phyloP scores from a whole-genome alignment of 2,888 invertebrate genomes.

The Drosophila lutescens region DNA sequence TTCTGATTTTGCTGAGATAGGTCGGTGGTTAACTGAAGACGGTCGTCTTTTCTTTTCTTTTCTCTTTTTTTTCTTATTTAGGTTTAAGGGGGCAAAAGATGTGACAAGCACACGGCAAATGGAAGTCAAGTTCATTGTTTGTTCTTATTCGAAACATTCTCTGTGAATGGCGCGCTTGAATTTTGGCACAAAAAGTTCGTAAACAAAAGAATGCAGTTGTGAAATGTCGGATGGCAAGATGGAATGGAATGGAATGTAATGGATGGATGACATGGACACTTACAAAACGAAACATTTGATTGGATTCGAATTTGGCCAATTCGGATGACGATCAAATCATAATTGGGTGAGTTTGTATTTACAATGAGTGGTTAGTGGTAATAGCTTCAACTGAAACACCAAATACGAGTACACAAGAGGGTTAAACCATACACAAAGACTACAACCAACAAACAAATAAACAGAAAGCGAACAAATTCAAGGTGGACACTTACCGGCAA shows the following conservation, averaged over 20 bases:
- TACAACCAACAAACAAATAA: conserved; percentile 48
- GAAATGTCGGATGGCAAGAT: conserved; percentile 17
- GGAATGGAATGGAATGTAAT: conserved; percentile 8
- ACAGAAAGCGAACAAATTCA: conserved; percentile 29
- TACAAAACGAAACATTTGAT: conserved; percentile 31
- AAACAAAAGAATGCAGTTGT: conserved; percentile 14
- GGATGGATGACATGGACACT: conserved; percentile 21
- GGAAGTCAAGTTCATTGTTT: conserved; percentile 59
- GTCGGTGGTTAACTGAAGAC: conserved; percentile 19
- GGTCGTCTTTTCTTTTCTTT: conserved; percentile 10
- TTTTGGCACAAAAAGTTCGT: conserved; percentile 48
- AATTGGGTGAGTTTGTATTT: conserved; percentile 20
- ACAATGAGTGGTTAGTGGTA: conserved; percentile 29
- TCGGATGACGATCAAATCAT: conserved; percentile 21
- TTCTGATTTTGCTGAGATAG: conserved; percentile 5
- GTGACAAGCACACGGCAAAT: conserved; percentile 62
- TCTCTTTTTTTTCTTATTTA: not conserved
- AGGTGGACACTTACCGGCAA: conserved; percentile 65
- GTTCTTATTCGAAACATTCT: conserved; percentile 27
- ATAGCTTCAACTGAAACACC: conserved; percentile 31
- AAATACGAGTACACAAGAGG: conserved; percentile 49
- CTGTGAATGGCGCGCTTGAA: conserved; percentile 25
- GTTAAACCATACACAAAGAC: conserved; percentile 44
- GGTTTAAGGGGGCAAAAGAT: not conserved
- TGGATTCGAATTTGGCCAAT: conserved; percentile 32